Percentiles rank a stretch among this genome's conserved stretches.
Conservation (phyloP, 2,888 invertebrate genomes). For the Ectobius pallidus region DNA sequence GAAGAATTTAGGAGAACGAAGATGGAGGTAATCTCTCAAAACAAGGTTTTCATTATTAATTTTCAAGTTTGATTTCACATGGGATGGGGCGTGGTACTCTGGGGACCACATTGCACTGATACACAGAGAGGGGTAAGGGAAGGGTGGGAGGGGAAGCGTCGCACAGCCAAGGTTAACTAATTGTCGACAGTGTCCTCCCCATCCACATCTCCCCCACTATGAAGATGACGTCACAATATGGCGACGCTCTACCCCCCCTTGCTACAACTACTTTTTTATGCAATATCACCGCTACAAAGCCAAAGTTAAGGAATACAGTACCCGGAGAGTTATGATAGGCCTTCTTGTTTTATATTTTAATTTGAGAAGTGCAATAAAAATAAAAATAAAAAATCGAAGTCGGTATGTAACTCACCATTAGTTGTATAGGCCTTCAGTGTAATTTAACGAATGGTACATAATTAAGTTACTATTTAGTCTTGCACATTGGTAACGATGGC, state of each 20-base stretch:
- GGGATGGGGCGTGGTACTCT: conserved; percentile 21
- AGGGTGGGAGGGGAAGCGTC: conserved; percentile 26
- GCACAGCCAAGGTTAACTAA: conserved; percentile 39
- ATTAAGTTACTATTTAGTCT: no score
- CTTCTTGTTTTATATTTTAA: no score
- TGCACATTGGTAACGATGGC: no score
- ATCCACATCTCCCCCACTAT: neutral
- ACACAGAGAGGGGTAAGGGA: conserved; percentile 7
- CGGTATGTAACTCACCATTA: no score
- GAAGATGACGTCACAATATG: conserved; percentile 34
- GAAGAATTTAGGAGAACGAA: neutral
- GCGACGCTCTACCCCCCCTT: neutral
- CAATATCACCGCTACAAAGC: no score
- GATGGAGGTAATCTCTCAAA: conserved; percentile 2
- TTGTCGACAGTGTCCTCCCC: conserved; percentile 34
- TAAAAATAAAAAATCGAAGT: no score
- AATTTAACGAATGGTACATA: no score
- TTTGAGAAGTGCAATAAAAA: no score
- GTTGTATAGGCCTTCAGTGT: no score
- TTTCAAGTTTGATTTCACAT: conserved; percentile 32
- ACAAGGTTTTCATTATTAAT: conserved; percentile 32
- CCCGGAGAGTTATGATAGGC: no score
- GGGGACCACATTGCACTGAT: neutral
- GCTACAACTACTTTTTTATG: neutral
- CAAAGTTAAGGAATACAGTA: no score